These are phyloP conservation scores for Hystrix brachyura DNA, from an alignment of 2,113 vertebrate genomes.

Conservation along the genomic window DNA sequence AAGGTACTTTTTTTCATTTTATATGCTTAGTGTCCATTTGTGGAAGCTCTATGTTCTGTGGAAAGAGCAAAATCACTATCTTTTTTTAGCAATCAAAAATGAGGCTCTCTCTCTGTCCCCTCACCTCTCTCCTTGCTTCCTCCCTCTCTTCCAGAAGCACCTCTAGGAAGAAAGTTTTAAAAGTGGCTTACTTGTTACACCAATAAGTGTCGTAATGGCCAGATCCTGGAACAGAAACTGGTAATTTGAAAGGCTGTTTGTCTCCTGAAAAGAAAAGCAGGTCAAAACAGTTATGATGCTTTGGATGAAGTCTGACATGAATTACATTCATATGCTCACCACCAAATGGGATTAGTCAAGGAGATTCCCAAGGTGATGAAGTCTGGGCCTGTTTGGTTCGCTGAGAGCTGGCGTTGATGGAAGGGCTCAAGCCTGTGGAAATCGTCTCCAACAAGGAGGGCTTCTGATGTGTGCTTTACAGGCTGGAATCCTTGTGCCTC, in stretches of 20 bases:
- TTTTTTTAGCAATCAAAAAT: neutral
- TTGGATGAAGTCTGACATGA: neutral
- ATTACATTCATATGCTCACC: neutral
- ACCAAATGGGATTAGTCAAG: neutral
- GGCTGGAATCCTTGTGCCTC: no score
- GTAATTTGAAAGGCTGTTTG: slow-evolving; percentile 90
- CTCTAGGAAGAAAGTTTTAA: neutral
- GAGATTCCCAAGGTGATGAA: neutral
- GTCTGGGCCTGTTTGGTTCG: neutral
- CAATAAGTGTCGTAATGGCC: slow-evolving; percentile 91
- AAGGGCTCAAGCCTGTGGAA: neutral
- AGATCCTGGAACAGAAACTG: slow-evolving; percentile 92
- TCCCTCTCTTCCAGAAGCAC: neutral
- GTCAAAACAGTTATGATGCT: neutral
- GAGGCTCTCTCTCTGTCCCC: neutral
- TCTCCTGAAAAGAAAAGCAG: slow-evolving; percentile 86
- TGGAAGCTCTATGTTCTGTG: neutral
- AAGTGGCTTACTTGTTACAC: slow-evolving; percentile 90
- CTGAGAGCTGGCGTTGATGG: neutral
- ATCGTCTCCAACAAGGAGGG: neutral
- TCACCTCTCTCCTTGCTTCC: neutral
- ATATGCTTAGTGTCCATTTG: neutral
- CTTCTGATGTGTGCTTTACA: rapidly evolving
- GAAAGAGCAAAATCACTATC: slow-evolving; percentile 27
- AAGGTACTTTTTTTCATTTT: neutral